Conservation (phyloP, 2,888 invertebrate species). For the Corythucha ciliata region DNA sequence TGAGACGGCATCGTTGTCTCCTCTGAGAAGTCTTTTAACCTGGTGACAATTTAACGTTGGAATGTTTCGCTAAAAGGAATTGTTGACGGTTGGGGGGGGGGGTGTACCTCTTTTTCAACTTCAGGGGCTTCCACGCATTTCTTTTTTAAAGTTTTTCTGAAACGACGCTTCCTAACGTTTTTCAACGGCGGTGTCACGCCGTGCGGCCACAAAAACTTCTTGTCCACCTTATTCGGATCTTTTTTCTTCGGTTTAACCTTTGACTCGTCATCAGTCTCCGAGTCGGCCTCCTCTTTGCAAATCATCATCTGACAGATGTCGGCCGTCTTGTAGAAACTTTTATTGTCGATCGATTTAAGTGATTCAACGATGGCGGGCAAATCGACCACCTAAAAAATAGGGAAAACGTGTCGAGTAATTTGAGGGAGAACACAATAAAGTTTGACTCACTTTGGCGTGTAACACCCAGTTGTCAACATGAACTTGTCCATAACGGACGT, state of each 20-base stretch:
- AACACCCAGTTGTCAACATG: conserved; percentile 80
- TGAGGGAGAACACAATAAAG: conserved; percentile 5
- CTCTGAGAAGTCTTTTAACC: conserved; percentile 79
- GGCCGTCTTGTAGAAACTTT: conserved; percentile 95
- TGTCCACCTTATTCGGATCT: conserved; percentile 75
- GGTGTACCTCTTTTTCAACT: conserved; percentile 76
- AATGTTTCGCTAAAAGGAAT: neutral
- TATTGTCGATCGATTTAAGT: conserved; percentile 88
- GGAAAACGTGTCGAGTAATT: neutral
- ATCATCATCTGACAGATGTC: conserved; percentile 79
- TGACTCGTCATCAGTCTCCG: conserved; percentile 65
- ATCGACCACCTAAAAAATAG: conserved; percentile 59
- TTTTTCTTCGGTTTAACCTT: conserved; percentile 72
- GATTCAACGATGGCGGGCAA: conserved; percentile 87
- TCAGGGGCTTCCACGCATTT: conserved; percentile 96
- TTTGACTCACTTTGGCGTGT: conserved; percentile 57
- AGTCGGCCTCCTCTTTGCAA: conserved; percentile 77
- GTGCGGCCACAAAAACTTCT: conserved; percentile 89
- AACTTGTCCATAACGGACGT: conserved; percentile 80
- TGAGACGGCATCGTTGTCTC: conserved; percentile 84
- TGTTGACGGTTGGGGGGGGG: neutral
- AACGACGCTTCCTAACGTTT: conserved; percentile 84
- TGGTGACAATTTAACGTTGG: conserved; percentile 9
- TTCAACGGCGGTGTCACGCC: conserved; percentile 94
- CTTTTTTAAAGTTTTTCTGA: conserved; percentile 90